A percentile compares a stretch with the other conserved stretches of the same genome.
These are phyloP conservation scores for Drosophila tropicalis DNA, from an alignment of 1,140 invertebrate species.

Conservation along the genomic window DNA sequence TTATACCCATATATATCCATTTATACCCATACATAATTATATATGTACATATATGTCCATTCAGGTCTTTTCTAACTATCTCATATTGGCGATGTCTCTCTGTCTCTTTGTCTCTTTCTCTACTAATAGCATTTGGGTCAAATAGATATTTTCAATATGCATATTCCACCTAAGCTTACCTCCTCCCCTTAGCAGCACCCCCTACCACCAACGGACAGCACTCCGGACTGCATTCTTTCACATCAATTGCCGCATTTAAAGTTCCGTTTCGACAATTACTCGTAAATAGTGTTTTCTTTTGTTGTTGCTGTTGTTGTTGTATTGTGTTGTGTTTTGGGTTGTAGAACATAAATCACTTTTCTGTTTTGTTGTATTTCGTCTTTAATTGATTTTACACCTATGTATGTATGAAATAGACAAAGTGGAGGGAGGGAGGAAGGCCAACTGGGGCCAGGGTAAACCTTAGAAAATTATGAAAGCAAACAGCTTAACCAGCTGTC, in stretches of 20 bases:
- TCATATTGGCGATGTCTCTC: neutral
- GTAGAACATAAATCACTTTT: slow-evolving; percentile 46
- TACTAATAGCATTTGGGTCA: slow-evolving; percentile 18
- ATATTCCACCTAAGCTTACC: slow-evolving; percentile 10
- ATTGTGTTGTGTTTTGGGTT: neutral
- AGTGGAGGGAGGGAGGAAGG: neutral
- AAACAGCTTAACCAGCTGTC: slow-evolving; percentile 23
- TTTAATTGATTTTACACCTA: slow-evolving; percentile 73
- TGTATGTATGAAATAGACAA: neutral
- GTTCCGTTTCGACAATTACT: slow-evolving; percentile 60
- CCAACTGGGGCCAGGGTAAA: neutral
- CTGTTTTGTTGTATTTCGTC: slow-evolving; percentile 41
- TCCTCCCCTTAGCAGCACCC: too few species aligned
- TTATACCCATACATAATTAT: too few species aligned
- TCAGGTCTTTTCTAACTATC: slow-evolving; percentile 1
- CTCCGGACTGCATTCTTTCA: neutral
- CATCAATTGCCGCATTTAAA: slow-evolving; percentile 17
- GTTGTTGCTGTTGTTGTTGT: neutral
- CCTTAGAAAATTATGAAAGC: slow-evolving; percentile 27
- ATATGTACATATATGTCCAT: too few species aligned
- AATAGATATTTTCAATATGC: slow-evolving; percentile 13
- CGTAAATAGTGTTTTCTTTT: slow-evolving; percentile 48
- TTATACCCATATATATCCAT: too few species aligned
- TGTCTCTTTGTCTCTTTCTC: neutral
- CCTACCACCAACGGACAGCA: neutral